These are phyloP conservation scores for Ptychoptera contaminata DNA, from an alignment of 2,888 invertebrate genomes.

Conservation along the genomic window DNA sequence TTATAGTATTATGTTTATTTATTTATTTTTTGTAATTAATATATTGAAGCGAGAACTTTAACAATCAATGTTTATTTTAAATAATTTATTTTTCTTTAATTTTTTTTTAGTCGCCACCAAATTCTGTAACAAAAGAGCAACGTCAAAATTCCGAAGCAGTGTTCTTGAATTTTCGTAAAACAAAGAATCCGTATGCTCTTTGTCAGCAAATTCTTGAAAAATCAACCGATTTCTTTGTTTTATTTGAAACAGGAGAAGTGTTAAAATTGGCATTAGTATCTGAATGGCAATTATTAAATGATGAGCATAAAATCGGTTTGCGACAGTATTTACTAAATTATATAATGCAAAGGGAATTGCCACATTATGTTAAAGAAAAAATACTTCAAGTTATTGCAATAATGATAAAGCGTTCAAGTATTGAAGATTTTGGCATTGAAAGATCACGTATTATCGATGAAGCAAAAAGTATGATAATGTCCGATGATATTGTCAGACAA, in stretches of 20 bases:
- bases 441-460: slow-evolving; percentile 51
- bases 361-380: slow-evolving; percentile 43
- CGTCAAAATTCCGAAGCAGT: slow-evolving; percentile 67
- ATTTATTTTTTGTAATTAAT: too few species aligned
- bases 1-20: neutral
- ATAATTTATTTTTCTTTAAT: slow-evolving; percentile 13
- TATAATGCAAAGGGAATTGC: slow-evolving; percentile 50
- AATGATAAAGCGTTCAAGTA: slow-evolving; percentile 69
- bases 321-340: slow-evolving; percentile 67
- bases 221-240: slow-evolving; percentile 57
- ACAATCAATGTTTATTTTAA: slow-evolving; percentile 2
- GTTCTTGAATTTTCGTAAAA: slow-evolving; percentile 66
- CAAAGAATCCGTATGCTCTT: slow-evolving; percentile 63
- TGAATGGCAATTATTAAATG: slow-evolving; percentile 65
- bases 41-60: too few species aligned
- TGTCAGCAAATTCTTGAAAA: slow-evolving; percentile 66
- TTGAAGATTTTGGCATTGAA: slow-evolving; percentile 55
- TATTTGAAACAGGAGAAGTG: slow-evolving; percentile 75
- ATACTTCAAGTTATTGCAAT: slow-evolving; percentile 59
- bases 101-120: slow-evolving; percentile 54
- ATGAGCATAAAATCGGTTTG: slow-evolving; percentile 50
- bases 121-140: slow-evolving; percentile 58
- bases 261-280: slow-evolving; percentile 66
- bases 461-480: slow-evolving; percentile 65
- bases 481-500: slow-evolving; percentile 58